These are phyloP conservation scores for Isoperla grammatica DNA, from an alignment of 2,888 invertebrate species.

Conservation along the genomic window DNA sequence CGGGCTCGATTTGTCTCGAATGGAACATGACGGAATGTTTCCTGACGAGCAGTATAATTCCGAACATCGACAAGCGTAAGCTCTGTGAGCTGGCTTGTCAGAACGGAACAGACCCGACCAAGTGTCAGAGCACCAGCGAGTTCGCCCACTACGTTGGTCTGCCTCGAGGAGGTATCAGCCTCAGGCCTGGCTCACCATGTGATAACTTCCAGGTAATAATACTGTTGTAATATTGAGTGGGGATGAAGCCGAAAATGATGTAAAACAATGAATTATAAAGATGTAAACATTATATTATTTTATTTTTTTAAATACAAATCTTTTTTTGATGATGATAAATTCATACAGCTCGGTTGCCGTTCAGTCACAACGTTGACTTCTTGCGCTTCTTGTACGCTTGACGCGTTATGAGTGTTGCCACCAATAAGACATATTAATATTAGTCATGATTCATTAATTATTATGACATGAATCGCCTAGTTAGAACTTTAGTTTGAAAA, in stretches of 20 bases:
- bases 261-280: not conserved
- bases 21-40: slow-evolving; percentile 96
- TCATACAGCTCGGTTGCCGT: too few relatives aligned
- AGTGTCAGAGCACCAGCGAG: slow-evolving; percentile 83
- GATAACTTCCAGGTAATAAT: slow-evolving; percentile 88
- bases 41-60: slow-evolving; percentile 70
- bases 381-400: too few relatives aligned
- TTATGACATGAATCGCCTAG: too few relatives aligned
- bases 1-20: slow-evolving; percentile 90
- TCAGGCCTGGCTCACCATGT: slow-evolving; percentile 95
- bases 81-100: slow-evolving; percentile 98
- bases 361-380: too few relatives aligned
- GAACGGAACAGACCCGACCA: slow-evolving; percentile 64
- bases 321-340: not conserved
- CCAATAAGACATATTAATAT: too few relatives aligned
- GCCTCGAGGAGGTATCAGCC: slow-evolving; percentile 73
- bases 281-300: not conserved
- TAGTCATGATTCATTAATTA: too few relatives aligned
- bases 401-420: too few relatives aligned
- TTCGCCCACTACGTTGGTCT: slow-evolving; percentile 68
- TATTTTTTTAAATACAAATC: too few relatives aligned
- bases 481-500: too few relatives aligned
- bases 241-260: too few relatives aligned
- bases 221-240: not conserved
- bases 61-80: slow-evolving; percentile 72